Conservation (phyloP, 2,888 invertebrate genomes). For the Leptopilina myrica region DNA sequence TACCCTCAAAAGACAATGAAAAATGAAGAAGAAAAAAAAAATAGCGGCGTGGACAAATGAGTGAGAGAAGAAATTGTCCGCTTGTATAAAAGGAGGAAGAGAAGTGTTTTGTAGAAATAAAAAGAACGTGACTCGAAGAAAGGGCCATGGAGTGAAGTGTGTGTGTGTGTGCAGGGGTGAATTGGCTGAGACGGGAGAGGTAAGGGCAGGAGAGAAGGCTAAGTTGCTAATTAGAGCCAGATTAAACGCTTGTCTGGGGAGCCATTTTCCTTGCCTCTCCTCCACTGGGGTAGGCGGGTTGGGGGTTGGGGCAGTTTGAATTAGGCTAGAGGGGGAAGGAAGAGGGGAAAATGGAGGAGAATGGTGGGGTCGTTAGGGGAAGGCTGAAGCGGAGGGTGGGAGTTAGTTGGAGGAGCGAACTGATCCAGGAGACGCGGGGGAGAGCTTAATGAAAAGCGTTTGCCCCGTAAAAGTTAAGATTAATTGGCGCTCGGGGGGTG, state of each 20-base stretch:
- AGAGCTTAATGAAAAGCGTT: constrained; percentile 76
- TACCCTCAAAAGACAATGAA: constrained; percentile 22
- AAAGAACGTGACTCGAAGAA: constrained; percentile 24
- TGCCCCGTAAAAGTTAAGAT: constrained; percentile 76
- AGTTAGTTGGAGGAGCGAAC: constrained; percentile 13
- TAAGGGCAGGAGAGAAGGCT: constrained; percentile 72
- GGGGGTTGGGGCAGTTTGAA: constrained; percentile 55
- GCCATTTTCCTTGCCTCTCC: constrained; percentile 76
- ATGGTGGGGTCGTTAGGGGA: constrained; percentile 37
- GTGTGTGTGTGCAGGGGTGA: constrained; percentile 26
- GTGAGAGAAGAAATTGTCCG: constrained; percentile 36
- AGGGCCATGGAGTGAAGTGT: constrained; percentile 20
- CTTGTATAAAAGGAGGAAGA: constrained; percentile 9
- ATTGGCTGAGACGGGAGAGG: constrained; percentile 27
- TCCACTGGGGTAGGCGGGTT: constrained; percentile 49
- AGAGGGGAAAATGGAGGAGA: constrained; percentile 41
- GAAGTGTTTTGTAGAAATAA: constrained; percentile 34
- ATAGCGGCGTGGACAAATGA: constrained; percentile 28
- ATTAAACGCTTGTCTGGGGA: constrained; percentile 82
- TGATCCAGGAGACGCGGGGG: constrained; percentile 59
- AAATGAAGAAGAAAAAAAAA: constrained; percentile 1
- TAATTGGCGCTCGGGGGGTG: constrained; percentile 75
- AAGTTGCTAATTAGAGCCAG: constrained; percentile 82
- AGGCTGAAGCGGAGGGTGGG: constrained; percentile 45
- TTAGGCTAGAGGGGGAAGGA: constrained; percentile 44